A percentile compares a stretch with the other conserved stretches of the same genome.
Conservation (phyloP, 2,797 vertebrate genomes). For the Hozukius guyotensis region DNA sequence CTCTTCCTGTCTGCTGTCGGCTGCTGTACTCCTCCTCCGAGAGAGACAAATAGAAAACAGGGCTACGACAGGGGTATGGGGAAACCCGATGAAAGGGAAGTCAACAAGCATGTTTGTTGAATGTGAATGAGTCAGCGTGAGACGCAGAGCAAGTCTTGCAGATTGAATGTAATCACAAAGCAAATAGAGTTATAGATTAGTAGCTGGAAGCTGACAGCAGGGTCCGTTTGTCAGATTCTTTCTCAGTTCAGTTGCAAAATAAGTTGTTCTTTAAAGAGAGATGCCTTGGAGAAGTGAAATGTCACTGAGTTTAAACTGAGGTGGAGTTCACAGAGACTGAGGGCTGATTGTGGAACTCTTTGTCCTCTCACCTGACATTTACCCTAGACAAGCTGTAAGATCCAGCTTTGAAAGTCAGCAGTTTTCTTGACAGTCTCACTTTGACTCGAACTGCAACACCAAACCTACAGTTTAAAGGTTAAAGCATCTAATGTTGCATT, state of each 20-base stretch:
- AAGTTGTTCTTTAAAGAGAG: background rate
- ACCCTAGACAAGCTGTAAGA: background rate
- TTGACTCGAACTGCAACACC: background rate
- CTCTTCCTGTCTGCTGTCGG: constrained; percentile 15
- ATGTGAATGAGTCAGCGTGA: constrained; percentile 5
- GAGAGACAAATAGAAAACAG: background rate
- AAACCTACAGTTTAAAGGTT: background rate
- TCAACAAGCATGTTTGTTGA: constrained; percentile 3
- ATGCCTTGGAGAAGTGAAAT: background rate
- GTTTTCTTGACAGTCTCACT: background rate
- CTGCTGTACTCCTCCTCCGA: background rate
- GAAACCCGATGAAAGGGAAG: background rate
- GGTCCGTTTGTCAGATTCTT: background rate
- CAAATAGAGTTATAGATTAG: background rate
- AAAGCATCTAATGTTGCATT: background rate
- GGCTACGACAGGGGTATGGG: background rate
- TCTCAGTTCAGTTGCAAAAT: background rate
- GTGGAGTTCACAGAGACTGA: background rate
- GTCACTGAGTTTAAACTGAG: background rate
- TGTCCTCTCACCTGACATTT: background rate
- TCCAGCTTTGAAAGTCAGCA: background rate
- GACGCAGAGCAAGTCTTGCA: background rate
- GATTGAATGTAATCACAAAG: background rate
- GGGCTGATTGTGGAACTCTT: background rate
- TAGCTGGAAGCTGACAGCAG: background rate